Percentiles rank a stretch among this genome's conserved stretches.
These are phyloP conservation scores for Fregetta grallaria DNA, from an alignment of 2,113 vertebrate species.

Conservation along the genomic window DNA sequence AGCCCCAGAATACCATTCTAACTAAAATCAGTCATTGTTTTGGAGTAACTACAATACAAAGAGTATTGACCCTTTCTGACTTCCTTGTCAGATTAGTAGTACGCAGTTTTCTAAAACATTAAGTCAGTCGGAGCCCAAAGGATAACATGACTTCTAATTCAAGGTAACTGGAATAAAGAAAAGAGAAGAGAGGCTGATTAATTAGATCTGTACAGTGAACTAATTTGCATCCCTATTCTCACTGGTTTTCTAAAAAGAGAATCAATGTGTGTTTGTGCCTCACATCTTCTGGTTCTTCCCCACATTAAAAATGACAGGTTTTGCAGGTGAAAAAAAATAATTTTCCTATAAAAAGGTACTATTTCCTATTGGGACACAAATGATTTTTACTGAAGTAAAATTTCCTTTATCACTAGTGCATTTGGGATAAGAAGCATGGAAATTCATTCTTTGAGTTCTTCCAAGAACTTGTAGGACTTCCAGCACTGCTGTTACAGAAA, in stretches of 20 bases:
- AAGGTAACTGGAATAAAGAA: slow-evolving; percentile 63
- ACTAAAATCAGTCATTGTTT: slow-evolving; percentile 38
- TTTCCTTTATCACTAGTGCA: not conserved
- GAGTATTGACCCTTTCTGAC: not conserved
- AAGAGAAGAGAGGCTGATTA: slow-evolving; percentile 43
- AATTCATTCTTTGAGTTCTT: slow-evolving; percentile 32
- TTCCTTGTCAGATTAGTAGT: slow-evolving; percentile 19
- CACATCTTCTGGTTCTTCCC: slow-evolving; percentile 18
- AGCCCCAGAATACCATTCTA: not conserved
- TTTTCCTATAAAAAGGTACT: slow-evolving; percentile 27
- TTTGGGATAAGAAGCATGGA: slow-evolving; percentile 10
- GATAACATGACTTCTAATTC: slow-evolving; percentile 65
- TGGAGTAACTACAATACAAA: not conserved
- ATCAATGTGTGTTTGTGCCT: slow-evolving; percentile 27
- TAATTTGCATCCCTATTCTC: slow-evolving; percentile 69
- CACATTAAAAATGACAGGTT: slow-evolving; percentile 25
- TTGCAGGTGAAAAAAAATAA: not conserved
- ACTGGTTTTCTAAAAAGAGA: slow-evolving; percentile 65
- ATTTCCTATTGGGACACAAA: slow-evolving; percentile 6
- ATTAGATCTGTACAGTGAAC: slow-evolving; percentile 60
- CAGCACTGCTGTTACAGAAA: not conserved
- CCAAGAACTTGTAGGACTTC: slow-evolving; percentile 25
- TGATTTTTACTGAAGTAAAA: slow-evolving; percentile 26
- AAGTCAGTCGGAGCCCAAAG: slow-evolving; percentile 51
- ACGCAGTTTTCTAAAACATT: slow-evolving; percentile 9